Base-by-base conservation (phyloP, 2,888 invertebrate species). In the Mythimna loreyi region DNA sequence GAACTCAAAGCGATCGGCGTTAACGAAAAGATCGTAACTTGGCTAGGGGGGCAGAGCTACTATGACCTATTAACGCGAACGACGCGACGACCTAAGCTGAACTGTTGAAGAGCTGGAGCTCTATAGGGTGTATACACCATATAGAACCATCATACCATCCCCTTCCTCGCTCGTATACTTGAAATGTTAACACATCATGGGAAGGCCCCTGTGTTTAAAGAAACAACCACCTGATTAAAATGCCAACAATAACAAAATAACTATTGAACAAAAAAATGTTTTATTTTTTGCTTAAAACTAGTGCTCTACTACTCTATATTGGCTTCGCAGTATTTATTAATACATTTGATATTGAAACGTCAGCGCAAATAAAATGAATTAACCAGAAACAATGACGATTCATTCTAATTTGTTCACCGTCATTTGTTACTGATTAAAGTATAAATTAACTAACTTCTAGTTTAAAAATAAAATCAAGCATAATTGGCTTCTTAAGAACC, bases 361-460 rank as follows among this genome's bases (percentile, higher is more conserved):
- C 61, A 55, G 6, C 2, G 49, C 40, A 56, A 52, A 58, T 36
- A 43, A 62, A 59, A 60, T 25, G 11, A 66, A 76, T 36, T 50
- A 76, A 68, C 58, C 58, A 68, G 61, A 40, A 80, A 80, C 57
- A 45, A 68, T 13, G 25, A 49, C n/a, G 9, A 40, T 28, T 13
- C 23, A 61, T 63, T 25, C 40, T 21, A 49, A 36, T 72, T 43
- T 6, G 1, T 36, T 28, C n/a, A 4, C 30, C 43, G 47, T 50
- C 57, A 57, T 58, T 62, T 40, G 56, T 66, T 47, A 49, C 62
- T 52, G 56, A 47, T 58, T 33, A 52, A 19, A 49, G 55, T 59
- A 19, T 30, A 40, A 33, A 52, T 45, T 43, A 23, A 53, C 11
- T 23, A 58, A 40, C 30, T 49, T 47, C 8, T 2, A 55, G 1